Base-by-base conservation (phyloP, 2,113 vertebrate genomes). In the Corythornis madagascariensis region DNA sequence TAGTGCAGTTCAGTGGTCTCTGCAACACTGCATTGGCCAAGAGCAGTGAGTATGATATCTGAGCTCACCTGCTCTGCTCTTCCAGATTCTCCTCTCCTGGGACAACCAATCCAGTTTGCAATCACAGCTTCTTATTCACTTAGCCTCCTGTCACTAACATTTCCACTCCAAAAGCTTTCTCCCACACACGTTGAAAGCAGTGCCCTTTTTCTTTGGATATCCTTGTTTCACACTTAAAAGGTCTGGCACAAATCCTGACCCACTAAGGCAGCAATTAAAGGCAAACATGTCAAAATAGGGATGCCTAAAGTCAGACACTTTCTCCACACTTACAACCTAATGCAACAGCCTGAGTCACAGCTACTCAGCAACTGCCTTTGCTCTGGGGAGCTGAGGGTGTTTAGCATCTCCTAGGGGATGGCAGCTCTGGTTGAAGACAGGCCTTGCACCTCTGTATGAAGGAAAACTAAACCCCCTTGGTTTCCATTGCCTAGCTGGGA, bases 191-290 rank as follows among this genome's bases (percentile, higher is more conserved):
- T 28, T 87, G 94, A 86, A 93, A 90, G 64, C 38, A 73, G 26
- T 87, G 74, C 89, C 86, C 59, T 95, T 89, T 96, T 92, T 43
- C 50, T 89, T 91, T 73, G 42, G 55, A 66, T 95, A 72, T 65
- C 42, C 60, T 91, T 31, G 85, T 83, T 40, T 56, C n/a, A 28
- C 77, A 65, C 0, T 0, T 79, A 38, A 93, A 90, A 85, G 25
- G 42, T 73, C 75, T 92, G 55, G 64, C 60, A 70, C 47, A 79
- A 89, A 80, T 76, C 66, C 67, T 63, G 89, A 75, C 66, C 83
- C 42, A 29, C 33, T n/a, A 74, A 31, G 35, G 70, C 77, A 43
- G 42, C 63, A 82, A 52, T 76, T 86, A 79, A 93, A 93, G 74
- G 89, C 63, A 63, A 90, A 0, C 20, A 15, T 21, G 25, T 73